These are phyloP conservation scores for Drosophila orena DNA, from an alignment of 1,140 invertebrate genomes.

Conservation along the genomic window DNA sequence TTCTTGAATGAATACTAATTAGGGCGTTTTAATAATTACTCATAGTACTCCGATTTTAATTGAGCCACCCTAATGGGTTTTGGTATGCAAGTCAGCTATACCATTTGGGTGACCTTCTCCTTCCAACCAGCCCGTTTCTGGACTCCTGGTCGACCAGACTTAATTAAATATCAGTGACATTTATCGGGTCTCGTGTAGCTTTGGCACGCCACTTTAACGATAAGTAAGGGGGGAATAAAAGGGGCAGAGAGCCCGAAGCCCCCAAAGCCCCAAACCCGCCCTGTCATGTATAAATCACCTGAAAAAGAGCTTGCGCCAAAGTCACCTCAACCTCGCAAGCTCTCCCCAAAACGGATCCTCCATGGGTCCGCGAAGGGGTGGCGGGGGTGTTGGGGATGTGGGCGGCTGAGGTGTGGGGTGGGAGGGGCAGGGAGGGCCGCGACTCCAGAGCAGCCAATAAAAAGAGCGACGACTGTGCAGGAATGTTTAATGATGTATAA, in stretches of 20 bases:
- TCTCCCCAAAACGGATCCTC: slow-evolving; percentile 25
- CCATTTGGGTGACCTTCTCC: slow-evolving; percentile 33
- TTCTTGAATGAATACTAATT: too few relatives aligned
- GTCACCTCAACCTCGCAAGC: slow-evolving; percentile 40
- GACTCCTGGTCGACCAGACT: slow-evolving; percentile 59
- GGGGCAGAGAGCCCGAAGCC: slow-evolving; percentile 11
- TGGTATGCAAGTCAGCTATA: slow-evolving; percentile 16
- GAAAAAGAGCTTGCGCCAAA: slow-evolving; percentile 57
- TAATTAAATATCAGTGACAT: slow-evolving; percentile 84
- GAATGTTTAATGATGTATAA: slow-evolving; percentile 84
- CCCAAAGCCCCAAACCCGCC: slow-evolving; percentile 29
- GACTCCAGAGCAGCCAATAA: slow-evolving; percentile 60
- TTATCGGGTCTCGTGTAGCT: slow-evolving; percentile 81
- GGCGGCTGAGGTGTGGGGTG: slow-evolving; percentile 6
- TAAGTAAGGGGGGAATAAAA: slow-evolving; percentile 41
- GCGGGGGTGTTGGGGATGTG: neutral
- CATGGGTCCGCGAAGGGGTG: neutral
- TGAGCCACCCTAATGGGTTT: slow-evolving; percentile 1
- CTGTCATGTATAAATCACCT: slow-evolving; percentile 82
- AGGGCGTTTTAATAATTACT: too few relatives aligned
- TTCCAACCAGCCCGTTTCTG: neutral
- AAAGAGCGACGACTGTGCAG: slow-evolving; percentile 77
- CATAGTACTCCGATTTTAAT: too few relatives aligned
- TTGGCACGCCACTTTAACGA: slow-evolving; percentile 76
- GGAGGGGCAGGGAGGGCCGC: slow-evolving; percentile 1